Conservation (phyloP, 2,888 invertebrate species). For the Tetropium fuscum region DNA sequence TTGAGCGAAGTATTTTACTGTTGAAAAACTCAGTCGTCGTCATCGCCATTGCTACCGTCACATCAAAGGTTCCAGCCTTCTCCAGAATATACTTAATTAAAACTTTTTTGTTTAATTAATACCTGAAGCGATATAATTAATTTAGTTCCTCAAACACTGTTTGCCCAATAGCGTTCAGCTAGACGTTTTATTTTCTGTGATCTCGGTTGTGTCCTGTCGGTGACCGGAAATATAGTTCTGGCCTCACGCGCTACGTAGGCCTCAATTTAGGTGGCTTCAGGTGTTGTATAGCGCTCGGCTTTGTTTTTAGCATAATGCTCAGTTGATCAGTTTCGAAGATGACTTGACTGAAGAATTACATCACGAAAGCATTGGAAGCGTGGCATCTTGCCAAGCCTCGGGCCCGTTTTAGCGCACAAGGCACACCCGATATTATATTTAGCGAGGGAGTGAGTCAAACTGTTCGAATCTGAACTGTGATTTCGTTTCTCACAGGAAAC, state of each 20-base stretch:
- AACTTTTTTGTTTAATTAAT: too few relatives aligned
- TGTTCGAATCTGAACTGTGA: constrained; percentile 27
- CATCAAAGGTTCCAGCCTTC: too few relatives aligned
- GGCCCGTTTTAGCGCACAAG: constrained; percentile 48
- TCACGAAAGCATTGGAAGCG: constrained; percentile 29
- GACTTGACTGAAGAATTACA: constrained; percentile 30
- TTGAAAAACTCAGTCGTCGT: too few relatives aligned
- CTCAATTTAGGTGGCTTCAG: constrained; percentile 2
- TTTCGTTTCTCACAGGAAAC: constrained; percentile 34
- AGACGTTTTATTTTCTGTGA: too few relatives aligned
- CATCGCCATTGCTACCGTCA: too few relatives aligned
- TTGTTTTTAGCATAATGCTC: constrained; percentile 13
- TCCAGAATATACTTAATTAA: too few relatives aligned
- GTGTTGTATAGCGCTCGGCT: neutral
- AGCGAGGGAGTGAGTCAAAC: constrained; percentile 49
- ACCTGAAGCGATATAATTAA: too few relatives aligned
- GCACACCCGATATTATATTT: constrained; percentile 55
- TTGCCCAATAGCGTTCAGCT: too few relatives aligned
- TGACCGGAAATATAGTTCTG: neutral
- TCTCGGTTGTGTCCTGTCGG: neutral
- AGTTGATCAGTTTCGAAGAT: constrained; percentile 21
- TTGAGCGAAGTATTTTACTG: too few relatives aligned
- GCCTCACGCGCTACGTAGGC: constrained; percentile 1
- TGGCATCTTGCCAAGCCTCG: constrained; percentile 53
- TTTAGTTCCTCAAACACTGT: too few relatives aligned